Evolutionary conservation across 2,797 vertebrate genomes (phyloP), one percentile per base, ranked within the genome.

Genomic region (Ambastaia sidthimunki): DNA sequence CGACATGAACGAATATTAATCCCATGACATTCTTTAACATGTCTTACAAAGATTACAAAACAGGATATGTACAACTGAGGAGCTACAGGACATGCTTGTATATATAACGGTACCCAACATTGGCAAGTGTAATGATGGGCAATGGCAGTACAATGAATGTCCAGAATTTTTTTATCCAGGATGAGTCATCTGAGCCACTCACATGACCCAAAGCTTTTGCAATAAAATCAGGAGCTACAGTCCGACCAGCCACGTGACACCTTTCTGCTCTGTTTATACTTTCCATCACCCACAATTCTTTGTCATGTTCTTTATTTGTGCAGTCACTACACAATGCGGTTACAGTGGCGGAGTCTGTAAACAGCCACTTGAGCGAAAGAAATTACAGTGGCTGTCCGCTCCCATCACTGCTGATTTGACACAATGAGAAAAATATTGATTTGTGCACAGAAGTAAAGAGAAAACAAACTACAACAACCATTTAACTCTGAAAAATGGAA

Each of bases 11-110:
- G 68, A 86, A 77, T 80, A 84, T 76, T 82, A 74, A 83, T 73
- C 66, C 80, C 73, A 73, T 82, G 87, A 91, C 89, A 91, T 88
- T 91, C 79, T 85, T 83, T 83, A 48, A 66, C 85, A 89, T 85
- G 89, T 91, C 90, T 89, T 89, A 90, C 90, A 91, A 89, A 92
- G 89, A 91, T 91, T 93, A 93, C 88, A 94, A 94, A 95, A 94
- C 90, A 92, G 82, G 80, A 91, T 92, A 93, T 93, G 87, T 93
- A 95, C 93, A 94, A 89, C 88, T 86, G 87, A 90, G 93, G 89
- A 90, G 87, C 84, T 89, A 89, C 91, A 92, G 89, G 90, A 94
- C 93, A 94, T 93, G 93, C 93, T 90, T 92, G 87, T 28, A 28
- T 28, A 28, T 28, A 28, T 28, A 28, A 28, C 4, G 28, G 28